Conservation (phyloP, 1,140 invertebrate genomes). For the Leptinotarsa defecta region DNA sequence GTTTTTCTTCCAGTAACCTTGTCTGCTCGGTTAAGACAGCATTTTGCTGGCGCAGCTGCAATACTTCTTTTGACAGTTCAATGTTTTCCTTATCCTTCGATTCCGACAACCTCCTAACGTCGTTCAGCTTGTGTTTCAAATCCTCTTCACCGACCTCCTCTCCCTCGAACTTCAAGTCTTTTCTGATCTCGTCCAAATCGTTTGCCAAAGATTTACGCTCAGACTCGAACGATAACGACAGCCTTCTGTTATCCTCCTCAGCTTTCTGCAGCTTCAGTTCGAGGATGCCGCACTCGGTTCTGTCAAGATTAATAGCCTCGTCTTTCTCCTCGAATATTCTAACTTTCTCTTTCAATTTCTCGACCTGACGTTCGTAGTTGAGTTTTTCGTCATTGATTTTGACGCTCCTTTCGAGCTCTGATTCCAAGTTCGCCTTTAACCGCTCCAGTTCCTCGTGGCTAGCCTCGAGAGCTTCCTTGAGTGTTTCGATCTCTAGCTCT, state of each 20-base stretch:
- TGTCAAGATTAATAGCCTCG: slow-evolving; percentile 50
- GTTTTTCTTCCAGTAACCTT: slow-evolving; percentile 33
- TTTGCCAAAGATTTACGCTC: slow-evolving; percentile 34
- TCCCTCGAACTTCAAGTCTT: slow-evolving; percentile 24
- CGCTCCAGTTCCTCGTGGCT: slow-evolving; percentile 25
- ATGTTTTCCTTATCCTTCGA: slow-evolving; percentile 26
- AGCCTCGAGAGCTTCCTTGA: slow-evolving; percentile 29
- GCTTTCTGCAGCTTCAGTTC: slow-evolving; percentile 44
- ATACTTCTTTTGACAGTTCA: slow-evolving; percentile 30
- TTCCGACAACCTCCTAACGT: slow-evolving; percentile 9
- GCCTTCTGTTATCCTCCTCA: slow-evolving; percentile 39
- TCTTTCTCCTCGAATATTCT: slow-evolving; percentile 38
- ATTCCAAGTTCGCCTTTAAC: slow-evolving; percentile 30
- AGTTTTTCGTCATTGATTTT: slow-evolving; percentile 26
- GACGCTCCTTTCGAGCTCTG: slow-evolving; percentile 32
- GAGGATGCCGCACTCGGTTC: slow-evolving; percentile 43
- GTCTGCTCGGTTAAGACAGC: slow-evolving; percentile 26
- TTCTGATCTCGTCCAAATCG: slow-evolving; percentile 38
- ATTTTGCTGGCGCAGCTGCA: slow-evolving; percentile 28
- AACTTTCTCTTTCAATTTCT: slow-evolving; percentile 33
- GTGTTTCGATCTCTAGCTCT: slow-evolving; percentile 34
- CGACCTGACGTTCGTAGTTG: slow-evolving; percentile 27
- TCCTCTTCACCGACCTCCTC: slow-evolving; percentile 9
- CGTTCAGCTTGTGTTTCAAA: slow-evolving; percentile 11
- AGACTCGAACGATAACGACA: slow-evolving; percentile 32